Conservation (phyloP, 2,888 invertebrate genomes). For the Rhaphigaster nebulosa region DNA sequence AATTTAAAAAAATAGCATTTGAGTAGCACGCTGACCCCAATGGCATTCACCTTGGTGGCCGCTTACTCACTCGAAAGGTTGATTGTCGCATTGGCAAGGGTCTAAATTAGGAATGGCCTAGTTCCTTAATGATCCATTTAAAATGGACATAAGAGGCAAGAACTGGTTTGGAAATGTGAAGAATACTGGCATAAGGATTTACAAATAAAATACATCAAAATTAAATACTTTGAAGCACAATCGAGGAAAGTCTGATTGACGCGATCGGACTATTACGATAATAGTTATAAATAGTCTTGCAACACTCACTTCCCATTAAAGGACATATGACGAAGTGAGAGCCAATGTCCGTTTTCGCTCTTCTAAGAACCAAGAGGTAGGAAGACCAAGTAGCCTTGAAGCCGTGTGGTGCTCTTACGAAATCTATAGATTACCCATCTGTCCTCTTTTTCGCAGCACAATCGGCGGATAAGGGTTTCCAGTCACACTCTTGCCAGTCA, state of each 20-base stretch:
- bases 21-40: neutral
- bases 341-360: neutral
- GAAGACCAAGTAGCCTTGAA: slow-evolving; percentile 18
- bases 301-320: neutral
- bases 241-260: neutral
- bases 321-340: neutral
- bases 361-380: neutral
- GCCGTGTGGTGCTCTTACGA: slow-evolving; percentile 23
- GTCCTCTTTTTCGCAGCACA: neutral
- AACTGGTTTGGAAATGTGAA: neutral
- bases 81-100: neutral
- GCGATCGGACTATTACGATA: neutral
- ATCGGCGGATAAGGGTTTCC: neutral
- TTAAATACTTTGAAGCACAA: neutral
- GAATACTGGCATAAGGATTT: neutral
- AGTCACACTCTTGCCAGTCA: neutral
- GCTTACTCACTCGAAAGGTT: slow-evolving; percentile 35
- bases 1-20: slow-evolving; percentile 15
- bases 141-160: neutral
- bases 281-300: neutral
- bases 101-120: slow-evolving; percentile 42
- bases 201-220: neutral
- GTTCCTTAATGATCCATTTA: slow-evolving; percentile 21
- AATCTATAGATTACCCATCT: slow-evolving; percentile 37
- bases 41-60: slow-evolving; percentile 37